A percentile compares a stretch with the other conserved stretches of the same genome.
phyloP scores from a whole-genome alignment of 2,797 vertebrate species.

The Scolopax rusticola region DNA sequence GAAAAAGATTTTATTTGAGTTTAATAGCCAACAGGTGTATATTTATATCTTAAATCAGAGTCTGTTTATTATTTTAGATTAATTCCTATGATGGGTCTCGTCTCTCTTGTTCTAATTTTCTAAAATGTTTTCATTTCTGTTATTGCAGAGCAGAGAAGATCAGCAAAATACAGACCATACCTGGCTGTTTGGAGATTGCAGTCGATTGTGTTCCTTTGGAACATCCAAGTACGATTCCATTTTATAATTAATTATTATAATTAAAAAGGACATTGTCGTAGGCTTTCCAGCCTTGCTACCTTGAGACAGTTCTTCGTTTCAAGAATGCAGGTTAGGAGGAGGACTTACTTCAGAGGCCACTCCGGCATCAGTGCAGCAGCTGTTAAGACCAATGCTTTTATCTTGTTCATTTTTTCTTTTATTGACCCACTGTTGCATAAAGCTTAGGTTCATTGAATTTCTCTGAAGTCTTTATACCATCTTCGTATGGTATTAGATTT shows the following conservation, averaged over 20 bases:
- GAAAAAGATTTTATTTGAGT: not conserved
- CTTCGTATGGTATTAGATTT: not conserved
- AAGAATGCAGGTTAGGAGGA: not conserved
- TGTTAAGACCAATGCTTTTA: not conserved
- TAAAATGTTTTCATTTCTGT: slow-evolving; percentile 54
- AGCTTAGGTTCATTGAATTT: not conserved
- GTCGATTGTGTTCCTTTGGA: slow-evolving; percentile 94
- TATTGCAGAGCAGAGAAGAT: slow-evolving; percentile 92
- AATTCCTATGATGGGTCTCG: not conserved
- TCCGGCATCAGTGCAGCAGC: not conserved
- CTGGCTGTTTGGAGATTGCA: slow-evolving; percentile 90
- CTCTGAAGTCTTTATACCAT: not conserved
- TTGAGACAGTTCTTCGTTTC: not conserved
- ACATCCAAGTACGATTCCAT: slow-evolving; percentile 88
- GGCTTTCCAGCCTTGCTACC: not conserved
- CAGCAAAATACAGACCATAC: slow-evolving; percentile 95
- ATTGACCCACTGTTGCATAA: not conserved
- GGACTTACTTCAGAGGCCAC: not conserved
- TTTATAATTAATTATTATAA: slow-evolving; percentile 14
- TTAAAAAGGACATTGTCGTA: not conserved
- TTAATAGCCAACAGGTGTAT: not conserved
- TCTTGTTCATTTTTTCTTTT: not conserved
- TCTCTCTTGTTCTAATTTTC: not conserved
- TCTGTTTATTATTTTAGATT: not conserved
- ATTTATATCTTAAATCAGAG: not conserved